Percentiles rank a stretch among this genome's conserved stretches.
These are phyloP conservation scores for Empis stercorea DNA, from an alignment of 2,888 invertebrate genomes.

Conservation along the genomic window DNA sequence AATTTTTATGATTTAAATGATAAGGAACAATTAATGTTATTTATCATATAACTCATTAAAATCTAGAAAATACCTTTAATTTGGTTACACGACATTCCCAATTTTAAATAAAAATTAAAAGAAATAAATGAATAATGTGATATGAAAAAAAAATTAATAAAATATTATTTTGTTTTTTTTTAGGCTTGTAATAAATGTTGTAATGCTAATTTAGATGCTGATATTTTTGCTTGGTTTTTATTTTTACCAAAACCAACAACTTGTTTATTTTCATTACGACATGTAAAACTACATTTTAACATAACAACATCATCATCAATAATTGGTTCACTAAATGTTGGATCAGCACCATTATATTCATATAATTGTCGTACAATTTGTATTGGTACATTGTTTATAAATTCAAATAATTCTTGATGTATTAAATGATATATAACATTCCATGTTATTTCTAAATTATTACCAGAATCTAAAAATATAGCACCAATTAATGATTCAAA, in stretches of 20 bases:
- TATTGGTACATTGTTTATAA: conserved; percentile 70
- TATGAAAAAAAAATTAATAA: too few species aligned
- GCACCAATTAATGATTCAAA: conserved; percentile 89
- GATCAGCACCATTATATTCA: conserved; percentile 68
- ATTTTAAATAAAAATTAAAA: too few species aligned
- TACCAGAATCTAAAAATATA: conserved; percentile 72
- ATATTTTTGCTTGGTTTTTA: conserved; percentile 56
- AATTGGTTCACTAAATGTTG: conserved; percentile 42
- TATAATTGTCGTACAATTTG: conserved; percentile 78
- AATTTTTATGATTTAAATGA: too few species aligned
- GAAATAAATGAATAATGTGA: too few species aligned
- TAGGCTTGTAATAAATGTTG: conserved; percentile 23
- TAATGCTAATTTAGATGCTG: conserved; percentile 67
- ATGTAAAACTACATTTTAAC: conserved; percentile 48
- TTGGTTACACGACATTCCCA: too few species aligned
- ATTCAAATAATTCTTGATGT: conserved; percentile 71
- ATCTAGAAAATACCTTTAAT: too few species aligned
- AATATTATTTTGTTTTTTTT: not conserved
- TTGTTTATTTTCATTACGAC: conserved; percentile 42
- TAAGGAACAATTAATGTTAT: too few species aligned
- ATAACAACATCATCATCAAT: conserved; percentile 37
- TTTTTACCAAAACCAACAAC: conserved; percentile 61
- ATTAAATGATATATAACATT: conserved; percentile 68
- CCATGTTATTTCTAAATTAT: conserved; percentile 65
- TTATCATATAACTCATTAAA: too few species aligned